Base-by-base conservation (phyloP, 2,888 invertebrate species). In the Helicoverpa assulta region DNA sequence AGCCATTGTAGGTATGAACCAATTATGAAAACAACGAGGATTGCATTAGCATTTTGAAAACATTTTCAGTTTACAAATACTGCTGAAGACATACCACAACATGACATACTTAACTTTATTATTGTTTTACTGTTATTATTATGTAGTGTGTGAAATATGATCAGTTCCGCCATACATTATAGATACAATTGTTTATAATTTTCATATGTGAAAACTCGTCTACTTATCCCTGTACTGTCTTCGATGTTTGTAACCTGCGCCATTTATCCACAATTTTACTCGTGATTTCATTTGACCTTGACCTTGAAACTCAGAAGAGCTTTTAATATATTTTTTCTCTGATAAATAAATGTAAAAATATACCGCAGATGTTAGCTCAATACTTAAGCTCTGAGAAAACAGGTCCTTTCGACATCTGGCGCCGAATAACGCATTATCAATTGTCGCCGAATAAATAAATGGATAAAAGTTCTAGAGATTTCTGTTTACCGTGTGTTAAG, bases 291-390 rank as follows among this genome's bases (percentile, higher is more conserved):
- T 53, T 18, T 33, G 14, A 12, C 18, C 4, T 16, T 6, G 8
- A 51, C 37, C 40, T 74, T 59, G 37, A 40, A 54, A 58, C 29
- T 21, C 66, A 40, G 18, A 56, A 67, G 47, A 47, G 19, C 18
- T 52, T 69, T 51, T 73, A 63, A 70, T 70, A 56, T 60, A 16
- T 10, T 51, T 60, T 52, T 65, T 55, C n/a, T 56, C 5, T 33
- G 60, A 57, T 55, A 47, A 62, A 62, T 57, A 58, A 63, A 68
- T 62, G 56, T 58, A 21, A 73, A 59, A 40, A 58, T 66, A 65
- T 72, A 60, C 67, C 29, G n/a, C 78, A 75, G 78, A 61, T 72
- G 73, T 52, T 40, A 55, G 52, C 47, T 68, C 52, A 60, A 73
- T 73, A 78, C 62, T 51, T 65, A 37, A 19, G n/a, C 21, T 53